Evolutionary conservation across 2,888 invertebrate species (phyloP).

Genomic region (Leucoma salicis): DNA sequence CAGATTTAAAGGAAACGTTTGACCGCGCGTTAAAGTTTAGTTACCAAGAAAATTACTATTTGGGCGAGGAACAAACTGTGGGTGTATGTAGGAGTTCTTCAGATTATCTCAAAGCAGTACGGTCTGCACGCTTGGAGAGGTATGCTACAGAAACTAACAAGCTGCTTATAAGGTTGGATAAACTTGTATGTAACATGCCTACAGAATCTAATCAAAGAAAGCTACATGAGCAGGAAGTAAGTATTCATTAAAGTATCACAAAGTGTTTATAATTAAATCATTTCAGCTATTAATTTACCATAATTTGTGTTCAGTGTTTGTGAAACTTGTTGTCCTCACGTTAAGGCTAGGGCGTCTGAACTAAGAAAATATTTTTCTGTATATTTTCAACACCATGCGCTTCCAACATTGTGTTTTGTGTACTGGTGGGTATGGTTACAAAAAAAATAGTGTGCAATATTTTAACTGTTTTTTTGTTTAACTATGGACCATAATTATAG

Average conservation of each 20-base stretch:
- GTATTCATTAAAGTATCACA: slow-evolving; percentile 14
- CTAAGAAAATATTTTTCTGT: too few species aligned
- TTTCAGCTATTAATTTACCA: too few species aligned
- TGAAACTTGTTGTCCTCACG: too few species aligned
- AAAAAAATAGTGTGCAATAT: too few species aligned
- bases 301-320: too few species aligned
- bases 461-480: too few species aligned
- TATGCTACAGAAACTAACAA: slow-evolving; percentile 98
- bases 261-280: not conserved
- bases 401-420: too few species aligned
- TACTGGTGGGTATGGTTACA: too few species aligned
- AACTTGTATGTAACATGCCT: slow-evolving; percentile 92
- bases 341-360: too few species aligned
- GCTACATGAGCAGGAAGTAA: slow-evolving; percentile 86
- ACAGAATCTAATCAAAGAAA: slow-evolving; percentile 87
- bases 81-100: slow-evolving; percentile 86
- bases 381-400: too few species aligned
- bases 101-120: slow-evolving; percentile 87
- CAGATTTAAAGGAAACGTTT: slow-evolving; percentile 81
- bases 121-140: slow-evolving; percentile 87
- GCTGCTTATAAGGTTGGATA: slow-evolving; percentile 95
- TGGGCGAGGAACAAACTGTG: slow-evolving; percentile 81
- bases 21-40: slow-evolving; percentile 77
- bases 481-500: too few species aligned
- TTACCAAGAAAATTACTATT: slow-evolving; percentile 57